Conservation (phyloP, 92 coral and sea anemone species). For the Chrysogorgia sp. region DNA sequence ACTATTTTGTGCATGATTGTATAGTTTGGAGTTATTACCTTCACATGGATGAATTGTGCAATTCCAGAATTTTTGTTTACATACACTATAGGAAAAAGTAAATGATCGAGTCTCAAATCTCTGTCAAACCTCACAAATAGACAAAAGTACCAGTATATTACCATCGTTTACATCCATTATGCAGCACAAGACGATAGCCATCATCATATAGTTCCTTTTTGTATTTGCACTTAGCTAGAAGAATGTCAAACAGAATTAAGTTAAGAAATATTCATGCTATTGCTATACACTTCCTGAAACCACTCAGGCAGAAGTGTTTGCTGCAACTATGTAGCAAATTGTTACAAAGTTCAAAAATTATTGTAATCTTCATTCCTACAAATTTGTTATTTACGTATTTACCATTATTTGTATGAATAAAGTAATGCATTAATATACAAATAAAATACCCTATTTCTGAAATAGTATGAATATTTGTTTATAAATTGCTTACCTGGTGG, state of each 20-base stretch:
- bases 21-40: not conserved
- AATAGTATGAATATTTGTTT: too few species aligned
- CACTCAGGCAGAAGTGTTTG: too few species aligned
- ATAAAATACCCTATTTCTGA: not conserved
- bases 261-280: not conserved
- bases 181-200: constrained; percentile 17
- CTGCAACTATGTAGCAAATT: too few species aligned
- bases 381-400: too few species aligned
- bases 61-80: constrained; percentile 15
- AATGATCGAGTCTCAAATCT: not conserved
- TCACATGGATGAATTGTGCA: constrained; percentile 14
- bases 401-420: too few species aligned
- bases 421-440: not conserved
- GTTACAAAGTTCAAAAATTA: too few species aligned
- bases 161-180: constrained; percentile 40
- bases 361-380: too few species aligned
- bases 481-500: constrained; percentile 24
- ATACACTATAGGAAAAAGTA: constrained; percentile 4
- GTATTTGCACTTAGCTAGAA: constrained; percentile 30
- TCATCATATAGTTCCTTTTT: constrained; percentile 1
- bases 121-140: not conserved
- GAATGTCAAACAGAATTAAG: not conserved
- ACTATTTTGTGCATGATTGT: too few species aligned
- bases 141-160: not conserved
- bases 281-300: not conserved